Conservation (phyloP, 2,888 invertebrate species). For the Corbicula japonica region DNA sequence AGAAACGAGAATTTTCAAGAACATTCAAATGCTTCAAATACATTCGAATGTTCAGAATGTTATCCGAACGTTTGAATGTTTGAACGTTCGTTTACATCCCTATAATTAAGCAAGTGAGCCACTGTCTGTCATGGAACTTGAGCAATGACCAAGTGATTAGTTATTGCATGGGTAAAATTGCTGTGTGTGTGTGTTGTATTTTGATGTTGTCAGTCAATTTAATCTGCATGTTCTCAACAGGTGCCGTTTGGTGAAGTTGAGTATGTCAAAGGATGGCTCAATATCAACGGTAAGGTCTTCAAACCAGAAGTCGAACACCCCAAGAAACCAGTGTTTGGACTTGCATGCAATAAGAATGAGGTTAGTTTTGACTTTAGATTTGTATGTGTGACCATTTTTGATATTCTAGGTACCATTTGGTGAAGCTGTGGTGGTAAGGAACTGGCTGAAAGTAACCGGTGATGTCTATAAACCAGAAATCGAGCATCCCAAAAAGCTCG, state of each 20-base stretch:
- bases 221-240: conserved; percentile 86
- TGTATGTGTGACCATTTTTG: conserved; percentile 19
- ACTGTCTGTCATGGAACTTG: too few species aligned
- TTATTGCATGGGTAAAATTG: too few species aligned
- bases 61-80: too few species aligned
- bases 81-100: too few species aligned
- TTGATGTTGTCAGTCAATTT: conserved; percentile 34
- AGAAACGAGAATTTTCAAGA: too few species aligned
- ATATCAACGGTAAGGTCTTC: conserved; percentile 90
- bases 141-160: too few species aligned
- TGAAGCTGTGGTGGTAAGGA: conserved; percentile 92
- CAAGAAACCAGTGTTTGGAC: conserved; percentile 91
- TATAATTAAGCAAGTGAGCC: too few species aligned
- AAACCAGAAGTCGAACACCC: conserved; percentile 91
- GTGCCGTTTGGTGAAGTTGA: conserved; percentile 96
- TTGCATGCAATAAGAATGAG: conserved; percentile 91
- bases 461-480: conserved; percentile 90
- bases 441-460: conserved; percentile 92
- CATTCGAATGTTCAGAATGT: too few species aligned
- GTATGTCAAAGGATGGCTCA: conserved; percentile 92
- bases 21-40: too few species aligned
- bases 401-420: conserved; percentile 93
- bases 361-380: conserved; percentile 15
- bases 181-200: too few species aligned
- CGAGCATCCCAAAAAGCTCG: conserved; percentile 90